A percentile compares a stretch with the other conserved stretches of the same genome.
Conservation (phyloP, 2,797 vertebrate genomes). For the Gallinago stenura region DNA sequence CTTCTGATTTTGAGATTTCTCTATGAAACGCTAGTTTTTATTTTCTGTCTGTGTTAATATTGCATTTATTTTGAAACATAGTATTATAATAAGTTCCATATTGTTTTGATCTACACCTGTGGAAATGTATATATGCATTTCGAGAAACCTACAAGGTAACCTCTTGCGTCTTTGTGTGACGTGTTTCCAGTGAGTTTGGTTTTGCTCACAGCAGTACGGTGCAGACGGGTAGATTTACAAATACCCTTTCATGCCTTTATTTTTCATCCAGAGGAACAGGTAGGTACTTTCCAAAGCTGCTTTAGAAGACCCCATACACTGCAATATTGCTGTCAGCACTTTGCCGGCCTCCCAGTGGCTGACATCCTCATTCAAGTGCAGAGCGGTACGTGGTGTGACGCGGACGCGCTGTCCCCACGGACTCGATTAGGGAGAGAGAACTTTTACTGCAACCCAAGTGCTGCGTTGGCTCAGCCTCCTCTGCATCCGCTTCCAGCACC, state of each 20-base stretch:
- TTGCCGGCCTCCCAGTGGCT: slow-evolving; percentile 56
- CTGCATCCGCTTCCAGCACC: slow-evolving; percentile 66
- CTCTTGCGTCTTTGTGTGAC: accelerated
- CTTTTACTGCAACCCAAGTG: slow-evolving; percentile 35
- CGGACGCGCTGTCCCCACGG: slow-evolving; percentile 43
- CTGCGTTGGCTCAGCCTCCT: slow-evolving; percentile 56
- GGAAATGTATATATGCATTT: neutral
- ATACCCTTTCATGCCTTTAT: neutral
- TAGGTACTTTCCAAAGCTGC: neutral
- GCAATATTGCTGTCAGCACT: slow-evolving; percentile 34
- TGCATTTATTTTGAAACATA: neutral
- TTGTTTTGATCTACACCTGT: neutral
- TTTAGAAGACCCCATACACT: neutral
- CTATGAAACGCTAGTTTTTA: neutral
- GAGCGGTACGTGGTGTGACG: slow-evolving; percentile 58
- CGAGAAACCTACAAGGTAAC: neutral
- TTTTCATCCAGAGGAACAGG: neutral
- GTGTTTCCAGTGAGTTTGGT: neutral
- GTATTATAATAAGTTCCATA: neutral
- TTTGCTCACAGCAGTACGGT: neutral
- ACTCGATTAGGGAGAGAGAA: slow-evolving; percentile 80
- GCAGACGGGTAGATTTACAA: neutral
- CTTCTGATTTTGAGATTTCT: neutral
- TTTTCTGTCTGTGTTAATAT: neutral
- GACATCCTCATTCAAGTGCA: slow-evolving; percentile 50